A percentile compares a stretch with the other conserved stretches of the same genome.
Conservation (phyloP, 2,797 vertebrate species). For the Valencia hispanica region DNA sequence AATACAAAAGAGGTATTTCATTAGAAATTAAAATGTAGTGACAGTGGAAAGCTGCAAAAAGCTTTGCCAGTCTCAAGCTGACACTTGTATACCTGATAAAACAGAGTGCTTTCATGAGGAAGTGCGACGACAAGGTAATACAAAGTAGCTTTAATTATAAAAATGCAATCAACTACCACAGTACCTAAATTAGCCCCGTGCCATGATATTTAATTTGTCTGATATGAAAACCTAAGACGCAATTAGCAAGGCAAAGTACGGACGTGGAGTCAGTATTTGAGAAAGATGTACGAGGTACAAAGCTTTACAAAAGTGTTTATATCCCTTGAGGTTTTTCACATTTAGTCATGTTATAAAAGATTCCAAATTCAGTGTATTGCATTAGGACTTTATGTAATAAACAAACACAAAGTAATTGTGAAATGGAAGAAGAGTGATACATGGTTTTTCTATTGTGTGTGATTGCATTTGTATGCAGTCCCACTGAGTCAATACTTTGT, state of each 20-base stretch:
- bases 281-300: slow-evolving; percentile 10
- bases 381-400: not conserved
- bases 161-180: slow-evolving; percentile 8
- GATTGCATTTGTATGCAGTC: not conserved
- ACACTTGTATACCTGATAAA: slow-evolving; percentile 22
- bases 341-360: not conserved
- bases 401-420: not conserved
- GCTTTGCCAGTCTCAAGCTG: slow-evolving; percentile 5
- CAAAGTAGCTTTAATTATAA: slow-evolving; percentile 14
- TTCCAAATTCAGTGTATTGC: not conserved
- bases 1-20: slow-evolving; percentile 14
- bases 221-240: slow-evolving; percentile 39
- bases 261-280: not conserved
- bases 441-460: too few species aligned
- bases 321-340: not conserved
- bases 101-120: slow-evolving; percentile 24
- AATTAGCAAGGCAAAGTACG: slow-evolving; percentile 31
- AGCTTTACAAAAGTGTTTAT: not conserved
- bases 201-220: slow-evolving; percentile 26
- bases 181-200: slow-evolving; percentile 28
- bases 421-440: not conserved
- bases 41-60: slow-evolving; percentile 10
- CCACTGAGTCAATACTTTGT: not conserved
- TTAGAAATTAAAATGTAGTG: slow-evolving; percentile 9
- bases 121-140: slow-evolving; percentile 11